Evolutionary conservation across 2,888 invertebrate species (phyloP).

Genomic region (Lottia scabra): DNA sequence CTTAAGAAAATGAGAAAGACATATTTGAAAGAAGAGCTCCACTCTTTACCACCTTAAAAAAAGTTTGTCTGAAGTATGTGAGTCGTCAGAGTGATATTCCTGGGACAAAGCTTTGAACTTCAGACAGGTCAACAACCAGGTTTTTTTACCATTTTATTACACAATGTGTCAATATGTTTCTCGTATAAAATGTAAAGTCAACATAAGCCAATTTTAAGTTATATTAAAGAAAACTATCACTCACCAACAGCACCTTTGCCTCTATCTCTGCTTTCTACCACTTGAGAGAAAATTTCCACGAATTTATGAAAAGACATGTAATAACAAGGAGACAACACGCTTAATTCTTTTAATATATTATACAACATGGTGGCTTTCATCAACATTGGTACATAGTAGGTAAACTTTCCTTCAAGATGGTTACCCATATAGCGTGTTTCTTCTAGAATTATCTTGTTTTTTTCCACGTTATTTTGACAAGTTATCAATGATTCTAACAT

Average conservation of each 20-base stretch:
- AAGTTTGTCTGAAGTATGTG: too few relatives aligned
- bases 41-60: too few relatives aligned
- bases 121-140: too few relatives aligned
- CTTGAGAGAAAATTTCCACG: slow-evolving; percentile 52
- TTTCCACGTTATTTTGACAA: slow-evolving; percentile 59
- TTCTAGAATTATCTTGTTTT: slow-evolving; percentile 59
- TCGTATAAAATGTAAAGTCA: too few relatives aligned
- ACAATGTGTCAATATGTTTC: too few relatives aligned
- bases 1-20: too few relatives aligned
- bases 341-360: slow-evolving; percentile 57
- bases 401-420: slow-evolving; percentile 62
- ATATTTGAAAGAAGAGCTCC: too few relatives aligned
- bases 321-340: slow-evolving; percentile 59
- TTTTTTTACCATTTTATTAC: too few relatives aligned
- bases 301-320: slow-evolving; percentile 61
- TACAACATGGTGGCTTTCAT: slow-evolving; percentile 63
- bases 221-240: background rate
- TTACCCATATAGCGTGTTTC: slow-evolving; percentile 63
- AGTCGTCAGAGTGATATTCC: too few relatives aligned
- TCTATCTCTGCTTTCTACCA: slow-evolving; percentile 55
- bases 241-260: slow-evolving; percentile 63
- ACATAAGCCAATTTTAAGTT: background rate
- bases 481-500: slow-evolving; percentile 61
- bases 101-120: too few relatives aligned
- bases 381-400: slow-evolving; percentile 61